Percentiles rank a stretch among this genome's conserved stretches.
Evolutionary conservation across 2,888 invertebrate species (phyloP).

Genomic region (Helobdella robusta): DNA sequence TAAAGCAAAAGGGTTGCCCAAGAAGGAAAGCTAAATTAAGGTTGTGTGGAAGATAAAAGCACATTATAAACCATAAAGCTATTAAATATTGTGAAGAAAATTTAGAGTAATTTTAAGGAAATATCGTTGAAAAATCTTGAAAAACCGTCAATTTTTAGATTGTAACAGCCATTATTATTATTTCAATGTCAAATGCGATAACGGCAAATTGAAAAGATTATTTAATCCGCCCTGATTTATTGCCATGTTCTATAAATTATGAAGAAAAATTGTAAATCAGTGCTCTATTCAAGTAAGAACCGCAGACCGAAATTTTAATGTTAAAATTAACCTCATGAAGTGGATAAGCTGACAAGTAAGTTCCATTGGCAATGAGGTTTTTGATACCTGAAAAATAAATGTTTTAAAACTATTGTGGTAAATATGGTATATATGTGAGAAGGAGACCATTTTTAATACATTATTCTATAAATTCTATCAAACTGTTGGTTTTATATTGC

Average conservation of each 20-base stretch:
- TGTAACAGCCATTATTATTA: too few relatives aligned
- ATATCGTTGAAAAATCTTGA: too few relatives aligned
- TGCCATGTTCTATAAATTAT: neutral
- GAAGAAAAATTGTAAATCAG: neutral
- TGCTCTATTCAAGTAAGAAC: neutral
- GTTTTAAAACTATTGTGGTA: too few relatives aligned
- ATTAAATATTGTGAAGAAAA: too few relatives aligned
- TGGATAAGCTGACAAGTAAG: conserved; percentile 35
- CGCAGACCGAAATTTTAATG: neutral
- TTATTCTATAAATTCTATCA: neutral
- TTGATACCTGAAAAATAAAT: conserved; percentile 33
- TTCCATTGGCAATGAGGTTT: conserved; percentile 30
- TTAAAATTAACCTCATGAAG: conserved; percentile 34
- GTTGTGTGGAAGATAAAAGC: too few relatives aligned
- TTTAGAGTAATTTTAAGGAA: too few relatives aligned
- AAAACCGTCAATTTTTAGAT: too few relatives aligned
- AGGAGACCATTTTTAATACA: neutral
- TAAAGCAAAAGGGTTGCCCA: too few relatives aligned
- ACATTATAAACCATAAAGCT: too few relatives aligned
- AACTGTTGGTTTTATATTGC: neutral
- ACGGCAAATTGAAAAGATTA: neutral
- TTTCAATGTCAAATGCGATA: too few relatives aligned
- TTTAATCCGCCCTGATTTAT: neutral
- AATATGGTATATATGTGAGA: too few relatives aligned
- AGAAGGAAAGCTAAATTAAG: too few relatives aligned